Evolutionary conservation across 37 sponge, comb jelly and placozoan species (phyloP).

Genomic region (Crambe crambe): DNA sequence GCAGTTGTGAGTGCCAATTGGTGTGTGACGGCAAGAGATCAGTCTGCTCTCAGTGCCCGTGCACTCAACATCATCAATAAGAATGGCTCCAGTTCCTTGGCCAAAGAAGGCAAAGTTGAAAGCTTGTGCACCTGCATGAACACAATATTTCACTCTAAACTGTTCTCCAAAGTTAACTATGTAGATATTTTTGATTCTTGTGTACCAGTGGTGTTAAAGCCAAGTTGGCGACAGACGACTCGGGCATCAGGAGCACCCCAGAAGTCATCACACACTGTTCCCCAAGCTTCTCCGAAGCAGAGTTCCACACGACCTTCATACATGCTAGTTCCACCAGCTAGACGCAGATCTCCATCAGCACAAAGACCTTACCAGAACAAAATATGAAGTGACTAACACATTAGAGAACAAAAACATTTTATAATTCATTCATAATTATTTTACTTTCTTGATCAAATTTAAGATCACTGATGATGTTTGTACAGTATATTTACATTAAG

Average conservation of each 20-base stretch:
- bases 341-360: conserved; percentile 8
- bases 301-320: conserved; percentile 14
- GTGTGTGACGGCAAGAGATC: not conserved
- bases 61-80: not conserved
- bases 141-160: too few species aligned
- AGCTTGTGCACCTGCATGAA: not conserved
- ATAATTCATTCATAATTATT: too few species aligned
- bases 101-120: not conserved
- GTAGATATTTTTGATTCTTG: too few species aligned
- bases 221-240: conserved; percentile 17
- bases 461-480: too few species aligned
- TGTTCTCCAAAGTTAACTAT: too few species aligned
- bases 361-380: too few species aligned
- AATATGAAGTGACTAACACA: too few species aligned
- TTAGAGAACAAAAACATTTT: too few species aligned
- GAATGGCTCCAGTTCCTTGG: not conserved
- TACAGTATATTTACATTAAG: not conserved
- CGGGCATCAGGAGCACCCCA: conserved; percentile 19
- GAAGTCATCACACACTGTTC: conserved; percentile 10
- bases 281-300: not conserved
- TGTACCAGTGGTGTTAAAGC: not conserved
- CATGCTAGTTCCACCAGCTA: not conserved
- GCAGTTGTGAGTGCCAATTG: not conserved
- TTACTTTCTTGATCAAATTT: too few species aligned
- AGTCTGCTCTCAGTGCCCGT: not conserved